A percentile compares a stretch with the other conserved stretches of the same genome.
These are phyloP conservation scores for Enteromius unitaeniatus DNA, from an alignment of 2,797 vertebrate species.

Conservation along the genomic window DNA sequence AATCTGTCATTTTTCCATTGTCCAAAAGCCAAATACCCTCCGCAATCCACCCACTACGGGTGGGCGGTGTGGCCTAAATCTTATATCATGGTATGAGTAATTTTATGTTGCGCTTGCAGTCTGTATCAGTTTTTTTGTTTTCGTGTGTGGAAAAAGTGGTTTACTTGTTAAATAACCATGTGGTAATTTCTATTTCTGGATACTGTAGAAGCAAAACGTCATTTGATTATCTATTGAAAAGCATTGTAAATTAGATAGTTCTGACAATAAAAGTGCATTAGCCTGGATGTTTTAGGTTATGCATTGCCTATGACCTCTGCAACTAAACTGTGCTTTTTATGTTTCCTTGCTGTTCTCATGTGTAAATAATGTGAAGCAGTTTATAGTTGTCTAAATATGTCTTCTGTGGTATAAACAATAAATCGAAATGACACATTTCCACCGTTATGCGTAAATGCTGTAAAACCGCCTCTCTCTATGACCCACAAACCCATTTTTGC, in stretches of 20 bases:
- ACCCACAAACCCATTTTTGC: slow-evolving; percentile 5
- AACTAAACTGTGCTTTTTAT: neutral
- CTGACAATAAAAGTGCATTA: neutral
- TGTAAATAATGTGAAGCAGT: neutral
- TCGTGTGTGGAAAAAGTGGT: neutral
- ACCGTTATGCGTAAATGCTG: neutral
- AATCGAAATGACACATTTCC: neutral
- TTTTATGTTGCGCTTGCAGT: neutral
- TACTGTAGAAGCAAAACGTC: neutral
- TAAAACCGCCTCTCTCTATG: neutral
- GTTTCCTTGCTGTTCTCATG: neutral
- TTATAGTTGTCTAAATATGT: slow-evolving; percentile 3
- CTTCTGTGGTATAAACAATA: neutral
- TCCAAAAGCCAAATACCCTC: slow-evolving; percentile 19
- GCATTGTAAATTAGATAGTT: neutral
- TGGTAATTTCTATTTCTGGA: neutral
- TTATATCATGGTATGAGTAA: slow-evolving; percentile 16
- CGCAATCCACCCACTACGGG: slow-evolving; percentile 14
- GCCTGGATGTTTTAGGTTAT: neutral
- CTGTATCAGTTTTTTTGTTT: neutral
- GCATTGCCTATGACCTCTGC: neutral
- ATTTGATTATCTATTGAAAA: neutral
- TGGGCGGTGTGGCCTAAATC: neutral
- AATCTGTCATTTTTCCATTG: slow-evolving; percentile 31
- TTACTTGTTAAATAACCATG: slow-evolving; percentile 4